Conservation (phyloP, 2,888 invertebrate genomes). For the Ectemnius lituratus region DNA sequence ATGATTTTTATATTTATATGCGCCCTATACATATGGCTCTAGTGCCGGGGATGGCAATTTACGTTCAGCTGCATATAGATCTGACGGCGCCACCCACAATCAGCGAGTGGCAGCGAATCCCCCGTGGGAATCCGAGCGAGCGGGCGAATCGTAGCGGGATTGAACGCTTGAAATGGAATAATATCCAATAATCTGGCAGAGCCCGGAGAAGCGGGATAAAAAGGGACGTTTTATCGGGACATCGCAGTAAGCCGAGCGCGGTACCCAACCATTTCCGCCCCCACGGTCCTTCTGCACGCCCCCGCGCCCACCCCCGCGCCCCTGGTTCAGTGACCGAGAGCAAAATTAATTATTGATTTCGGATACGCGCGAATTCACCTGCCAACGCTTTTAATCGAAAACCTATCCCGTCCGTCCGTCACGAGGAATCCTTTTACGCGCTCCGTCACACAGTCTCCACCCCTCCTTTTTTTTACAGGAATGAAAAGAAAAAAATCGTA, state of each 20-base stretch:
- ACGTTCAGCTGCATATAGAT: no score
- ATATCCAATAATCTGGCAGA: conserved; percentile 77
- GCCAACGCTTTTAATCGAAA: conserved; percentile 72
- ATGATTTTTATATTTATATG: neutral
- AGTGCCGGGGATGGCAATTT: no score
- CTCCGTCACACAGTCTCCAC: conserved; percentile 19
- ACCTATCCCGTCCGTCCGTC: conserved; percentile 56
- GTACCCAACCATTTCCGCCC: conserved; percentile 64
- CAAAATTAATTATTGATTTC: conserved; percentile 77
- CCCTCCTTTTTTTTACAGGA: conserved; percentile 11
- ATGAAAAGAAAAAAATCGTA: conserved; percentile 5
- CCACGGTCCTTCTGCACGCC: conserved; percentile 54
- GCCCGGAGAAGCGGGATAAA: conserved; percentile 68
- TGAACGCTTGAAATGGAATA: conserved; percentile 78
- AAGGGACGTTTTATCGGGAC: conserved; percentile 75
- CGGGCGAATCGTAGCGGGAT: conserved; percentile 76
- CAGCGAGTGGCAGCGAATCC: conserved; percentile 66
- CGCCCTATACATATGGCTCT: neutral
- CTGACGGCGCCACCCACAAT: conserved; percentile 57
- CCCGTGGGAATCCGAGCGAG: conserved; percentile 69
- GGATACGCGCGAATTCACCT: conserved; percentile 70
- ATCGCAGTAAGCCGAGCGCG: conserved; percentile 69
- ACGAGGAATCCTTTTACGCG: conserved; percentile 24
- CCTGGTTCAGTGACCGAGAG: conserved; percentile 48
- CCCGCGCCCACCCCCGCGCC: conserved; percentile 30